These are phyloP conservation scores for Epistrophella euchroma DNA, from an alignment of 2,888 invertebrate genomes.

Conservation along the genomic window DNA sequence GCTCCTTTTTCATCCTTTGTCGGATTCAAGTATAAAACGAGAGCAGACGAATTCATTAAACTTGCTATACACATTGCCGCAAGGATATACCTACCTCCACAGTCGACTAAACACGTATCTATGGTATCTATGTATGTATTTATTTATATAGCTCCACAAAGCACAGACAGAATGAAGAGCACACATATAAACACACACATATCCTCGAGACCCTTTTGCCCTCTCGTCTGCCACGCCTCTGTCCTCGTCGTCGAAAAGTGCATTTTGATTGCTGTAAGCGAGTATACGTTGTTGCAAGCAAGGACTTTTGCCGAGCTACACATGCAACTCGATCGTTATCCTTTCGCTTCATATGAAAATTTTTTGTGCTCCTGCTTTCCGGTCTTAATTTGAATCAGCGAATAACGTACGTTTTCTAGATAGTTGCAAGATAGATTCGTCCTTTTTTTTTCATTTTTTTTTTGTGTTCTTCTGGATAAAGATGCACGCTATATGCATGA, in stretches of 20 bases:
- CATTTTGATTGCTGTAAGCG: conserved; percentile 69
- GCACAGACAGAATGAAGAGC: conserved; percentile 22
- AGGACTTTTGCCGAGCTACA: conserved; percentile 26
- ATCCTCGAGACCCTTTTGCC: not conserved
- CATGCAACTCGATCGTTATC: conserved; percentile 69
- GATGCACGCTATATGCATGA: conserved; percentile 54
- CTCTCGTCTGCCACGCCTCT: not conserved
- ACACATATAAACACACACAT: not conserved
- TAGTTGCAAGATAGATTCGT: conserved; percentile 45
- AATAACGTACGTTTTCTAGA: conserved; percentile 38
- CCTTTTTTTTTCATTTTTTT: not conserved
- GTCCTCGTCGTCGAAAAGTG: conserved; percentile 44
- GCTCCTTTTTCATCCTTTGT: conserved; percentile 31
- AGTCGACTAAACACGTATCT: conserved; percentile 54
- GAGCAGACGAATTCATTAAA: conserved; percentile 73
- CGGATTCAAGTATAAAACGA: conserved; percentile 50
- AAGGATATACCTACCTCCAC: conserved; percentile 27
- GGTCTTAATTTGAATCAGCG: conserved; percentile 61
- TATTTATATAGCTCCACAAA: conserved; percentile 19
- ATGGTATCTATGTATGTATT: not conserved
- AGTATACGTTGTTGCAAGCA: conserved; percentile 27
- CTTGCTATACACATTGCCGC: conserved; percentile 50
- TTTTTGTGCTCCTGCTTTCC: conserved; percentile 32
- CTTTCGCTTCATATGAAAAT: conserved; percentile 13
- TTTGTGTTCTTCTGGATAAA: conserved; percentile 10